Evolutionary conservation across 2,113 vertebrate species (phyloP).

Genomic region (Felis catus): F.catus_Fca126_mat1.0 CM031427.1:8888501-8889000

Average conservation of each 20-base stretch:
- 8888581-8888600: background rate
- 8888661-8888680: background rate
- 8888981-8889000: background rate
- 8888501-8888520: too few species aligned
- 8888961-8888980: background rate
- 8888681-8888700: accelerated
- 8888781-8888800: background rate
- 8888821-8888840: constrained; percentile 74
- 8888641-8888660: background rate
- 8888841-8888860: constrained; percentile 68
- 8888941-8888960: background rate
- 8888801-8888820: constrained; percentile 59
- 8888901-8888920: background rate
- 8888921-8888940: background rate
- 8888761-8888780: background rate
- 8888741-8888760: background rate
- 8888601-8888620: background rate
- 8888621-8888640: background rate
- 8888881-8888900: background rate
- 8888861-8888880: constrained; percentile 72
- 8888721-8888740: background rate
- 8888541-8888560: background rate
- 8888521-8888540: background rate
- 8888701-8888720: constrained; percentile 22
- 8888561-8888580: background rate